Percentiles rank a stretch among this genome's conserved stretches.
phyloP scores from a whole-genome alignment of 2,797 vertebrate species.

The Hypotaenidia philippensis region DNA sequence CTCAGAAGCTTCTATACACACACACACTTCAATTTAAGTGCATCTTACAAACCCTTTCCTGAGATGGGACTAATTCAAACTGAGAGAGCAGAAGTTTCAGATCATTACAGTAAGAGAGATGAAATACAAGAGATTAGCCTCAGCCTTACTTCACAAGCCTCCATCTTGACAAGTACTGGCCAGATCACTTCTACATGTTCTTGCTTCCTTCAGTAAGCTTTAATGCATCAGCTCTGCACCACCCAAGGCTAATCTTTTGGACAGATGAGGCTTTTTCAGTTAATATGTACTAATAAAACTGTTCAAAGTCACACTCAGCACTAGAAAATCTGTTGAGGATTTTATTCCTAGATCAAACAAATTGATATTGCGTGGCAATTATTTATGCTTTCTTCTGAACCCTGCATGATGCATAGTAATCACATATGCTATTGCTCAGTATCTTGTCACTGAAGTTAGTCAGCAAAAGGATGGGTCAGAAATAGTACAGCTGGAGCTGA shows the following conservation, averaged over 20 bases:
- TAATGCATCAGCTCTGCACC: not conserved
- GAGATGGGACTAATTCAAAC: not conserved
- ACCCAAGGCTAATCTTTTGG: not conserved
- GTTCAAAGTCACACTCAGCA: not conserved
- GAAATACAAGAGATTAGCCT: not conserved
- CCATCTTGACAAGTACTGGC: not conserved
- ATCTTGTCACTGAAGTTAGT: slow-evolving; percentile 5
- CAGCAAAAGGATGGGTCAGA: not conserved
- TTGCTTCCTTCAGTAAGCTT: not conserved
- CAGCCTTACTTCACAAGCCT: not conserved
- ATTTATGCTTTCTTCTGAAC: slow-evolving; percentile 47
- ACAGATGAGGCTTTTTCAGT: not conserved
- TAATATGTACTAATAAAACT: not conserved
- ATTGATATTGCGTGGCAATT: not conserved
- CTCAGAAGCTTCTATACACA: not conserved
- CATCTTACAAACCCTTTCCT: not conserved
- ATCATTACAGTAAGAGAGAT: not conserved
- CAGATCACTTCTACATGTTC: not conserved
- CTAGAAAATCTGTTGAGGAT: not conserved
- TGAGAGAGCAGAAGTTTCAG: not conserved
- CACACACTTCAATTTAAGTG: not conserved
- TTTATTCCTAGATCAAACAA: slow-evolving; percentile 31
- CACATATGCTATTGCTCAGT: slow-evolving; percentile 5
- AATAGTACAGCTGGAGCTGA: not conserved
- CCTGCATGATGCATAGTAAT: slow-evolving; percentile 1